Conservation (phyloP, 2,113 vertebrate genomes). For the Pterocles gutturalis region DNA sequence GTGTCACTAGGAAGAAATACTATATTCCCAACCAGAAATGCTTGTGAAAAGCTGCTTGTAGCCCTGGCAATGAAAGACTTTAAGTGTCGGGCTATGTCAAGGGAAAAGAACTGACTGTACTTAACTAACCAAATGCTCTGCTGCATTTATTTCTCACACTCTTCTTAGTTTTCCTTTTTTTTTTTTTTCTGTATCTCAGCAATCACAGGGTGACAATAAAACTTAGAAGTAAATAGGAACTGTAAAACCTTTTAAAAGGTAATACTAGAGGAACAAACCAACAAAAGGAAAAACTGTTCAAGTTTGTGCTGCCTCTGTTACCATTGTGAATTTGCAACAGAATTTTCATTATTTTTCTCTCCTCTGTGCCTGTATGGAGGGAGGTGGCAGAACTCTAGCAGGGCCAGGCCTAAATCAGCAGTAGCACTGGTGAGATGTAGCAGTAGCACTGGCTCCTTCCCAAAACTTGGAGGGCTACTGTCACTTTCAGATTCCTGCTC, state of each 20-base stretch:
- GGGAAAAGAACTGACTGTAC: conserved; percentile 57
- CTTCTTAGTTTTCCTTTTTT: background rate
- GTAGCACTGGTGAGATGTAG: background rate
- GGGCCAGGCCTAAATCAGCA: background rate
- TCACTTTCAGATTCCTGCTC: background rate
- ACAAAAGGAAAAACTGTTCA: background rate
- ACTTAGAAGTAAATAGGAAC: background rate
- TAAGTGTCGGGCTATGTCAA: conserved; percentile 42
- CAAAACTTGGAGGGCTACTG: background rate
- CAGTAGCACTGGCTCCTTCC: background rate
- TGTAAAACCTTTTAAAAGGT: background rate
- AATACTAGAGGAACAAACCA: background rate
- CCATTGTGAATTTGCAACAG: fast-evolving
- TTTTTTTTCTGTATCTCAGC: background rate
- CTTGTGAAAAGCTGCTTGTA: conserved; percentile 73
- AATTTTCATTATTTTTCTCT: background rate
- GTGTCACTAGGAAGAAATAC: conserved; percentile 75
- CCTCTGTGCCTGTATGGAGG: fast-evolving
- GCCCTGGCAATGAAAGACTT: conserved; percentile 75
- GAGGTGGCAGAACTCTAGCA: background rate
- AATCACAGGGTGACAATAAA: background rate
- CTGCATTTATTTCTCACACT: conserved; percentile 63
- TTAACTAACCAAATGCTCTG: conserved; percentile 43
- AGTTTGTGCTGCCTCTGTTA: fast-evolving
- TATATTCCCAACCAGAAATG: conserved; percentile 73